Evolutionary conservation across 2,888 invertebrate species (phyloP).

Genomic region (Rhagophthalmus giganteus): DNA sequence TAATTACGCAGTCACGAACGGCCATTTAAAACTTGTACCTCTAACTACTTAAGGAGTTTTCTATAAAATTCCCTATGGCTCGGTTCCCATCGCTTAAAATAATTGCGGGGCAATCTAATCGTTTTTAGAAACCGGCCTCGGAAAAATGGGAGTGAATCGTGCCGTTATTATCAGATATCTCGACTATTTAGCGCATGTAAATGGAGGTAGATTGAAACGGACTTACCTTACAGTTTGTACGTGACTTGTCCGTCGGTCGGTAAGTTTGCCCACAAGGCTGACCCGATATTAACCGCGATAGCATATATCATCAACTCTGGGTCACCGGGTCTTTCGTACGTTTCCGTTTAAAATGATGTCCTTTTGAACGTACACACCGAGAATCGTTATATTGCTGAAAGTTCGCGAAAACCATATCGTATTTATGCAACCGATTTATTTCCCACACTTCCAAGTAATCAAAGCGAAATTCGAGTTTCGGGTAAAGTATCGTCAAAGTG

Average conservation of each 20-base stretch:
- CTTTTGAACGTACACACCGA: too few relatives aligned
- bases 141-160: slow-evolving; percentile 26
- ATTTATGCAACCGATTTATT: neutral
- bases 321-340: slow-evolving; percentile 23
- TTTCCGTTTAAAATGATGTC: too few relatives aligned
- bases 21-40: too few relatives aligned
- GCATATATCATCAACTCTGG: slow-evolving; percentile 20
- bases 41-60: too few relatives aligned
- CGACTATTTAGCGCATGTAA: slow-evolving; percentile 34
- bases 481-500: neutral
- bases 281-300: slow-evolving; percentile 25
- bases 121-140: slow-evolving; percentile 7
- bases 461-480: neutral
- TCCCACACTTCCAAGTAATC: neutral
- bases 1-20: too few relatives aligned
- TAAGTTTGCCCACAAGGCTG: slow-evolving; percentile 16
- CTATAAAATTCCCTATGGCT: too few relatives aligned
- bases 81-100: slow-evolving; percentile 16
- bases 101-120: slow-evolving; percentile 9
- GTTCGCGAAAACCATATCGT: too few relatives aligned
- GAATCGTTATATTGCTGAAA: too few relatives aligned
- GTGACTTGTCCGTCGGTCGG: slow-evolving; percentile 26
- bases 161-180: slow-evolving; percentile 25
- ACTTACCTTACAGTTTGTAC: slow-evolving; percentile 29
- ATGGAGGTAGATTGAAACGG: slow-evolving; percentile 29